Base-by-base conservation (phyloP, 2,888 invertebrate genomes). In the Napeogenes sylphis region DNA sequence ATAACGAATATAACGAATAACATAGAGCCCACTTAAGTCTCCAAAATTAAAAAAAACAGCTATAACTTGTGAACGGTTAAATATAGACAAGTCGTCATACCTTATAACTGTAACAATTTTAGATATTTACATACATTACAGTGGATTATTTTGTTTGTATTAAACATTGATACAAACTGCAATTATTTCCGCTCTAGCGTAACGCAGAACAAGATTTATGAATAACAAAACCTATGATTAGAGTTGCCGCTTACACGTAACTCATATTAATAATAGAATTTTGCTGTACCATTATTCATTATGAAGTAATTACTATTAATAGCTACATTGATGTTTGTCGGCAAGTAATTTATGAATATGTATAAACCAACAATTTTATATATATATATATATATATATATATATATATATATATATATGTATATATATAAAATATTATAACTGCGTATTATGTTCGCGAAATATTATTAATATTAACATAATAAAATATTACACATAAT, bases 191-290 rank as follows among this genome's bases (percentile, higher is more conserved):
- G 55, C 38, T 45, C 13, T 4, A 33, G 42, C 33, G 58, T 55
- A 58, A 42, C 46, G 42, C 38, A 13, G 33, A 55, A 21, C 56
- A 47, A 45, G 58, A 77, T 79, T 78, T 76, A 78, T 73, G 75
- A 70, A 75, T 74, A 62, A 64, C 71, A 72, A 21, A 76, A 74
- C 70, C 75, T 75, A 76, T 79, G 75, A 81, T 82, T 81, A 81
- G 68, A 66, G 62, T 66, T 70, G 71, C 71, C 65, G 70, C 70
- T 77, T 73, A 74, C 72, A 75, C 74, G 77, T 76, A 73, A 70
- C 71, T 51, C 72, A 73, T 72, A 57, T 70, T 71, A 75, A 75
- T 75, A 77, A 71, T 71, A 70, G 60, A 71, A 67, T 64, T 69
- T 69, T 69, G 67, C 65, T 67, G 57, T 69, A 65, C 61, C 61